Conservation (phyloP, 2,797 vertebrate genomes). For the Tiaroga cobitis region DNA sequence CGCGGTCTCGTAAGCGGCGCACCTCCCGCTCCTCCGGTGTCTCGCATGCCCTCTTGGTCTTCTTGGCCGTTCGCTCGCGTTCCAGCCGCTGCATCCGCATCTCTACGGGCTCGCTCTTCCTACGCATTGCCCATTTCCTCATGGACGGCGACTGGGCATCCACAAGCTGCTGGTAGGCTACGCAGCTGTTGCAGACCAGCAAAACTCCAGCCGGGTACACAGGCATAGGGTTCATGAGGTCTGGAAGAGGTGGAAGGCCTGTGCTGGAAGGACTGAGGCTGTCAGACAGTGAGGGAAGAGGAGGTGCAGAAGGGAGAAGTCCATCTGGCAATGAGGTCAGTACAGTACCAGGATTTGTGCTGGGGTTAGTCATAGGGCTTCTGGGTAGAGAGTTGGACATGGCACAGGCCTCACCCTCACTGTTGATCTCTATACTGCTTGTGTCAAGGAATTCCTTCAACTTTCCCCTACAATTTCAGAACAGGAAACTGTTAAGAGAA, state of each 20-base stretch:
- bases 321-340: conserved; percentile 75
- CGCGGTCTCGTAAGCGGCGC: conserved; percentile 90
- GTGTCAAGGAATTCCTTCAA: conserved; percentile 89
- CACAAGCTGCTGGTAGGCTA: conserved; percentile 90
- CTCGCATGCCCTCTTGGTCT: conserved; percentile 93
- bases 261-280: conserved; percentile 74
- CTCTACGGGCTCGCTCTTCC: conserved; percentile 92
- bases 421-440: conserved; percentile 75
- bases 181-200: conserved; percentile 95
- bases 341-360: conserved; percentile 67
- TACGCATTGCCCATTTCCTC: conserved; percentile 89
- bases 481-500: neutral
- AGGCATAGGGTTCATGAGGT: conserved; percentile 79
- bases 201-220: conserved; percentile 93
- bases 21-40: conserved; percentile 89
- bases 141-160: conserved; percentile 84
- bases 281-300: conserved; percentile 77
- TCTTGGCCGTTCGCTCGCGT: conserved; percentile 95
- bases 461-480: conserved; percentile 83
- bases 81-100: conserved; percentile 90
- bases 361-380: conserved; percentile 72
- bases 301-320: conserved; percentile 75
- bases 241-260: conserved; percentile 76
- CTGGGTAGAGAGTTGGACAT: conserved; percentile 75
- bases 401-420: conserved; percentile 76